Evolutionary conservation across 1,140 invertebrate genomes (phyloP), one percentile per base, ranked within the genome.

Genomic region (Pteromalus puparum): DNA sequence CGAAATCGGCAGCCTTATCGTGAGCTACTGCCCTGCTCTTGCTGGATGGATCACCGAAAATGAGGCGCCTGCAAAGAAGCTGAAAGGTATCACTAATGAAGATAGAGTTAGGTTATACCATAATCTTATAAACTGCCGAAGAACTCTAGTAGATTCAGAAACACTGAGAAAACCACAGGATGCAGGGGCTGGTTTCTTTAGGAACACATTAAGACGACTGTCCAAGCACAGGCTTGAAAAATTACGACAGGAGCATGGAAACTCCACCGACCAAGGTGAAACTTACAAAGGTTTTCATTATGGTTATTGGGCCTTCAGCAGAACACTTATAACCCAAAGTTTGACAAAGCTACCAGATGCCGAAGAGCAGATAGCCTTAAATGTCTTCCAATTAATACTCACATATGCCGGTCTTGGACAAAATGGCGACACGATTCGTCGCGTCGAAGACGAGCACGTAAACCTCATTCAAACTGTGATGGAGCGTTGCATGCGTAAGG

Each of bases 1-100:
- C 87, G 98, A 98, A 93, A 98, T 98, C 83, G 98, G 98, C 7
- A 97, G 97, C 89, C 92, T 99, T 30, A 98, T 99, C 87, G 97
- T 97, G 3, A 98, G 97, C 67, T 99, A 99, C 90, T 98, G 96
- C 88, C 97, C 98, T 0, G 93, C 95, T 15, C 93, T 98, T 67
- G 97, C 97, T 7, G 96, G 95, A 48, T 98, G 97, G 95, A 96
- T 98, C 72, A 97, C 96, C 21, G 97, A 98, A 89, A 97, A 96
- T 78, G 96, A 97, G 90, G 94, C 95, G 34, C 95, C 96, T 0
- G 93, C 94, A 76, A 94, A 94, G 86, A 95, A 95, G 88, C 92
- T 95, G 26, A 94, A 95, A 90, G 94, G 95, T 79, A 95, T 97
- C 53, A 97, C 97, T 0, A 96, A 97, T 90, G 97, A 98, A 90